phyloP scores from a whole-genome alignment of 2,113 vertebrate species.

The Callipepla californica region DNA sequence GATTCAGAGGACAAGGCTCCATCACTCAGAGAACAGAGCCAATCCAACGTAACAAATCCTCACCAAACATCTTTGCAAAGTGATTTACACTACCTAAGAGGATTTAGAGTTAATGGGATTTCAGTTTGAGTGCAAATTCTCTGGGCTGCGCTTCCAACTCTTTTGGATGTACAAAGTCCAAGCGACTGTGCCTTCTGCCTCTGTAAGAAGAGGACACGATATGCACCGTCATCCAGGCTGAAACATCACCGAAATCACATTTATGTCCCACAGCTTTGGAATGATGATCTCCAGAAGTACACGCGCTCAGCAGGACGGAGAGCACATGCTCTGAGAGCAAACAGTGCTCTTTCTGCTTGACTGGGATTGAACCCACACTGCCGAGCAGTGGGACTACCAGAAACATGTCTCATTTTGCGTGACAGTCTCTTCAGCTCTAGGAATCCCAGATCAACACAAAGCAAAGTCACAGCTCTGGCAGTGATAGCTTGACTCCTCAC shows the following conservation, averaged over 20 bases:
- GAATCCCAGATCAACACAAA: not conserved
- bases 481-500: not conserved
- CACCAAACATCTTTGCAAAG: not conserved
- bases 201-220: not conserved
- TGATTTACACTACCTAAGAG: not conserved
- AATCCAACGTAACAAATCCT: not conserved
- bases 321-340: not conserved
- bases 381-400: not conserved
- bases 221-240: not conserved
- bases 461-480: not conserved
- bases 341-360: not conserved
- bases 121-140: not conserved
- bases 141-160: not conserved
- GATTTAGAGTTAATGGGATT: not conserved
- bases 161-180: not conserved
- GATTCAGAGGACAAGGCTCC: not conserved
- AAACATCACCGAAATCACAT: not conserved
- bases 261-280: not conserved
- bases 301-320: fast-evolving
- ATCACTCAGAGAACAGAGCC: not conserved
- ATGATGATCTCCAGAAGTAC: not conserved
- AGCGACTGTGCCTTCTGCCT: not conserved
- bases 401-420: fast-evolving
- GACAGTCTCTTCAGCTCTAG: not conserved
- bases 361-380: not conserved